Percentiles rank a stretch among this genome's conserved stretches.
Evolutionary conservation across 35 echinoderm and acorn worm species (phyloP).

Genomic region (Hemicentrotus pulcherrimus): DNA sequence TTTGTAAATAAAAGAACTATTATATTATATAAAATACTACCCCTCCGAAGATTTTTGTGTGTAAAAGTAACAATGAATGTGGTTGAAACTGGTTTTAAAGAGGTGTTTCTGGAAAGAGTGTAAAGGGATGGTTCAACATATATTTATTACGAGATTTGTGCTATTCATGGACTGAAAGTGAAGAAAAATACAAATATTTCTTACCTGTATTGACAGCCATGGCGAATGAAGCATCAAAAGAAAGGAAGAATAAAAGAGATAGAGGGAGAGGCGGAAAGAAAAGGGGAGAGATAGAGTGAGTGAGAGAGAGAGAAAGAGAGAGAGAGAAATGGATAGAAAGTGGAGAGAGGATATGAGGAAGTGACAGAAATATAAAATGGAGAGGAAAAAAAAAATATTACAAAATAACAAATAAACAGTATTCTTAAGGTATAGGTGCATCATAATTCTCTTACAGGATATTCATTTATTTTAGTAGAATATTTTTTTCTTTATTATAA

Average conservation of each 20-base stretch:
- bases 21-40: neutral
- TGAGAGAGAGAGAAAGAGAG: neutral
- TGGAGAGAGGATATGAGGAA: neutral
- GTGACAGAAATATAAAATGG: no score
- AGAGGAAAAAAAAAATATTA: neutral
- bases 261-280: neutral
- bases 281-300: neutral
- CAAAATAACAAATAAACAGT: neutral
- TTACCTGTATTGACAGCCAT: neutral
- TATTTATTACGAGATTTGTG: no score
- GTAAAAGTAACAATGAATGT: neutral
- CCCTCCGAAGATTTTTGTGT: neutral
- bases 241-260: neutral
- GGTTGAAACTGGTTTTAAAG: neutral
- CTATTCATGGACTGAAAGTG: neutral
- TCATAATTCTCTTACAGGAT: neutral
- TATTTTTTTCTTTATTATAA: neutral
- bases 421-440: neutral
- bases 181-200: neutral
- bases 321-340: neutral
- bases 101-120: neutral
- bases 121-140: neutral
- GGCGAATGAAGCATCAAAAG: neutral
- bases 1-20: conserved; percentile 47
- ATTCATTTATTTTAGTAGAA: neutral